Percentiles rank a stretch among this genome's conserved stretches.
Evolutionary conservation across 2,888 invertebrate species (phyloP).

Genomic region (Phalera bucephala): DNA sequence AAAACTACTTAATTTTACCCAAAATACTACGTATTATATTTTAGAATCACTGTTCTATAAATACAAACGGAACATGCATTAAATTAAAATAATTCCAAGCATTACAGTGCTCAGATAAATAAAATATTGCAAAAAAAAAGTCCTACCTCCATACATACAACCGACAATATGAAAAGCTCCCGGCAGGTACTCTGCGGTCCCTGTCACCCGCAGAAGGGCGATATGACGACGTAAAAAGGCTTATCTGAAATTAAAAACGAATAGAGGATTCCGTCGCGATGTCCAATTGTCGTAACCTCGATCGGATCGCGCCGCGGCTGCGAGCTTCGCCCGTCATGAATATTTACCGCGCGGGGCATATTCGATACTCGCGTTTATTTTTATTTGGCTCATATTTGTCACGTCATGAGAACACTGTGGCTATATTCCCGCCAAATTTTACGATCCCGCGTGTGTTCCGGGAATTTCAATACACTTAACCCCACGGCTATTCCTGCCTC

Average conservation of each 20-base stretch:
- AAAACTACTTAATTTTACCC: too few relatives aligned
- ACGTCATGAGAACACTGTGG: slow-evolving; percentile 50
- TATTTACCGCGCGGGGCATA: not conserved
- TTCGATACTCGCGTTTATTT: slow-evolving; percentile 35
- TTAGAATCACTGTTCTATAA: too few relatives aligned
- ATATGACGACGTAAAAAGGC: slow-evolving; percentile 13
- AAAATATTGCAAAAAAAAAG: too few relatives aligned
- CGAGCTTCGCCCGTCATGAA: not conserved
- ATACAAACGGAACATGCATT: too few relatives aligned
- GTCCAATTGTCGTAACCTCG: not conserved
- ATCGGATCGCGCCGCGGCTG: not conserved
- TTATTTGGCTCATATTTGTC: slow-evolving; percentile 53
- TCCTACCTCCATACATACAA: not conserved
- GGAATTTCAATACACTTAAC: too few relatives aligned
- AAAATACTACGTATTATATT: too few relatives aligned
- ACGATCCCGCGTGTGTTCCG: too few relatives aligned
- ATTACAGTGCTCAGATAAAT: too few relatives aligned
- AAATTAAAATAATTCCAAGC: too few relatives aligned
- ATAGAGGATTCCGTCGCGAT: slow-evolving; percentile 12
- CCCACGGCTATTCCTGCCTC: slow-evolving; percentile 15
- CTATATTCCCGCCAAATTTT: slow-evolving; percentile 32
- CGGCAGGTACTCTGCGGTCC: not conserved
- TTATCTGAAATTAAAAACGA: slow-evolving; percentile 12
- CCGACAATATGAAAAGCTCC: not conserved
- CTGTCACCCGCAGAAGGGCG: slow-evolving; percentile 2